Conservation (phyloP, 2,113 vertebrate genomes). For the Rutilus rutilus region DNA sequence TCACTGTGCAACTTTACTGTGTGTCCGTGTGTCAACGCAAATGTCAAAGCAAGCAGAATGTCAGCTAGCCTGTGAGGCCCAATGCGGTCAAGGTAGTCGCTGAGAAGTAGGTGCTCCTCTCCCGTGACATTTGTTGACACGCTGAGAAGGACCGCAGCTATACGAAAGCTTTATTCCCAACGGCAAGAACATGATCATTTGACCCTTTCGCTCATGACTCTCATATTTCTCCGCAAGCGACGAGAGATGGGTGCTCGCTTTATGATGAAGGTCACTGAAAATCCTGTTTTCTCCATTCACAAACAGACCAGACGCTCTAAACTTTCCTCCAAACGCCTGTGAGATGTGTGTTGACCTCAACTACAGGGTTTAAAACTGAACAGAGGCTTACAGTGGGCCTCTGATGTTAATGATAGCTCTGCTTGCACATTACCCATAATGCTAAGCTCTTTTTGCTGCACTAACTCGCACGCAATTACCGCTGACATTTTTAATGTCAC, state of each 20-base stretch:
- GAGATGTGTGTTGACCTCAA: constrained; percentile 33
- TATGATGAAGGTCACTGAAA: constrained; percentile 57
- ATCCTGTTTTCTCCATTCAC: constrained; percentile 42
- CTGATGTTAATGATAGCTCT: constrained; percentile 25
- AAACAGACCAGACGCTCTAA: not conserved
- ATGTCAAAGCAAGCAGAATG: constrained; percentile 50
- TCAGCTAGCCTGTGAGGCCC: constrained; percentile 35
- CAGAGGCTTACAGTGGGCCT: not conserved
- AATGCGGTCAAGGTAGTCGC: not conserved
- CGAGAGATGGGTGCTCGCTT: constrained; percentile 7
- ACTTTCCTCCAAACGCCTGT: not conserved
- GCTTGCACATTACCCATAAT: constrained; percentile 4
- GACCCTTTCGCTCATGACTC: constrained; percentile 54
- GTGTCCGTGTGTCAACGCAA: constrained; percentile 30
- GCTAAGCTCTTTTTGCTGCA: constrained; percentile 42
- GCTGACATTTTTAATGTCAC: constrained; percentile 61
- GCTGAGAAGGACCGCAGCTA: not conserved
- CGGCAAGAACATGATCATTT: constrained; percentile 53
- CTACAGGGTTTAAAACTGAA: constrained; percentile 3
- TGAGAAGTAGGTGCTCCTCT: constrained; percentile 44
- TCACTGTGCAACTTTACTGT: constrained; percentile 39
- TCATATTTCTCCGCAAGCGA: constrained; percentile 41
- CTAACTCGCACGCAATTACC: constrained; percentile 52
- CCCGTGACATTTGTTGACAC: constrained; percentile 71
- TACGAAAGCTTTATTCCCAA: constrained; percentile 41